Conservation (phyloP, 30 jellyfish, hydroid and myxozoan species). For the Cassiopea xamachana region DNA sequence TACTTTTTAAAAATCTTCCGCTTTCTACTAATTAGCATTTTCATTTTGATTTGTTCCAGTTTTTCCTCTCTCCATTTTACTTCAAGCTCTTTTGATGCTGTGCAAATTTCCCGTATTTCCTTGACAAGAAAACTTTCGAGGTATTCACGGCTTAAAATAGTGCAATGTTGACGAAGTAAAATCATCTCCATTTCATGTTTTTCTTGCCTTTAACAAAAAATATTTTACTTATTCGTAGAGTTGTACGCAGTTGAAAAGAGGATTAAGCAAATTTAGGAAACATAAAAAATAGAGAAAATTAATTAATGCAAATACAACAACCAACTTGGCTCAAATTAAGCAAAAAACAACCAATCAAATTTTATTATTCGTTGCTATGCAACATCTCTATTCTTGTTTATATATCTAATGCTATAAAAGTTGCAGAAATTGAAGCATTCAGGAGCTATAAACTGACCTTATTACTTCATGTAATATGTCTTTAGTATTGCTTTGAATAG, state of each 20-base stretch:
- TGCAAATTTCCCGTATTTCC: slow-evolving; percentile 19
- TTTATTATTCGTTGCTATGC: too few relatives aligned
- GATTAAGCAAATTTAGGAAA: too few relatives aligned
- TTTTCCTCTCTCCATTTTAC: slow-evolving; percentile 32
- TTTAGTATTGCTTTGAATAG: not conserved
- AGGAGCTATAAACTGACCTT: slow-evolving; percentile 5
- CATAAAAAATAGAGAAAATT: too few relatives aligned
- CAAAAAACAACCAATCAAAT: too few relatives aligned
- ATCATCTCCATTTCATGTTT: not conserved
- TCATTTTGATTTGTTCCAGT: slow-evolving; percentile 14
- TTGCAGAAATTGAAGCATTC: too few relatives aligned
- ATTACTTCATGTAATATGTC: slow-evolving; percentile 6
- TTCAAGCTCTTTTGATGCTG: slow-evolving; percentile 16
- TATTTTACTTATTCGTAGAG: not conserved
- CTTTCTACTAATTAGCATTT: not conserved
- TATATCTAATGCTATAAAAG: too few relatives aligned
- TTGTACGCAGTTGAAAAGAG: too few relatives aligned
- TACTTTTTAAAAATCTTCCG: slow-evolving; percentile 47
- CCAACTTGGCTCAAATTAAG: too few relatives aligned
- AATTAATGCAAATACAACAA: too few relatives aligned
- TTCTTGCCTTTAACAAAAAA: slow-evolving; percentile 32
- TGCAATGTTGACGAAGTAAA: not conserved
- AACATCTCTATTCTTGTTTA: too few relatives aligned
- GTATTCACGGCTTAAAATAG: slow-evolving; percentile 20
- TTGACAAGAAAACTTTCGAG: slow-evolving; percentile 7